A percentile compares a stretch with the other conserved stretches of the same genome.
phyloP scores from a whole-genome alignment of 2,113 vertebrate species.

The Ceyx cyanopectus region DNA sequence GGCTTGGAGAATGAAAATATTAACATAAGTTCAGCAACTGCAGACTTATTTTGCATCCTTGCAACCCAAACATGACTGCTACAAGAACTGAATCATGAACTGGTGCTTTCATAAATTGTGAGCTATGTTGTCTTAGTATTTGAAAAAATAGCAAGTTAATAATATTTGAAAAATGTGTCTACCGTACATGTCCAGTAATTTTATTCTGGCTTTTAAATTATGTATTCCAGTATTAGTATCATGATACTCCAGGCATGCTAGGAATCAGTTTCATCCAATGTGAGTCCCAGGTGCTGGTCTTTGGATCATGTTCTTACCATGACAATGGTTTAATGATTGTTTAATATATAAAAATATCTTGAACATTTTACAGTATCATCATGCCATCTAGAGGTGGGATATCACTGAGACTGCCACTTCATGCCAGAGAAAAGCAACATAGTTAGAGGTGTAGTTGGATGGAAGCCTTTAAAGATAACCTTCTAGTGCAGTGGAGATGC shows the following conservation, averaged over 20 bases:
- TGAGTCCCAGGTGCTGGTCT: background rate
- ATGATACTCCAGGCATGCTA: background rate
- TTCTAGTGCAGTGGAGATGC: background rate
- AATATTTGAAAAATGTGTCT: conserved; percentile 11
- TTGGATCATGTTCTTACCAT: background rate
- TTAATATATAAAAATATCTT: background rate
- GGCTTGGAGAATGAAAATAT: background rate
- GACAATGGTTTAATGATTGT: background rate
- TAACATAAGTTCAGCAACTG: background rate
- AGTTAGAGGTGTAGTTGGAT: background rate
- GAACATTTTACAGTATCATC: conserved; percentile 28
- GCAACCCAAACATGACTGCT: background rate
- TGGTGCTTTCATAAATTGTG: background rate
- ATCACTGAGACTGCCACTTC: background rate
- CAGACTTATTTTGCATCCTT: conserved; percentile 9
- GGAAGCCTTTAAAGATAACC: background rate
- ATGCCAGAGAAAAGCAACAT: background rate
- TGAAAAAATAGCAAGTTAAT: background rate
- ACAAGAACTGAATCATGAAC: background rate
- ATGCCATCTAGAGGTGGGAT: conserved; percentile 69
- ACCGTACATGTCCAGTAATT: background rate
- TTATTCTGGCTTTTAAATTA: conserved; percentile 13
- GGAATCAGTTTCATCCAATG: background rate
- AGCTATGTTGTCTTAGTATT: background rate
- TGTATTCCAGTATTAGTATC: background rate